phyloP scores from a whole-genome alignment of 2,797 vertebrate species.

The Podarcis siculus region DNA sequence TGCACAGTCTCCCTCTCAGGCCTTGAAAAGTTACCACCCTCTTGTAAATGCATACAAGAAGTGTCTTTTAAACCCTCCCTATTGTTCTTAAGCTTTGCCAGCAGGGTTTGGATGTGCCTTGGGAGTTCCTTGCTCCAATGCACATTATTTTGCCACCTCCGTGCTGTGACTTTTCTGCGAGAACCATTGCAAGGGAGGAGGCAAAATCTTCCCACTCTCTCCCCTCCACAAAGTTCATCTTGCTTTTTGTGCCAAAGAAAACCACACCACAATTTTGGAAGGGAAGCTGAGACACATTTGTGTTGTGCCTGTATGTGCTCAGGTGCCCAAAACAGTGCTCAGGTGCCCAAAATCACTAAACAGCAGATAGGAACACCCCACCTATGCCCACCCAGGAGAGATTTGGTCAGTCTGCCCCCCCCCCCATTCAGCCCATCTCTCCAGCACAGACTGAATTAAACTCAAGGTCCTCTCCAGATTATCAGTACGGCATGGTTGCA shows the following conservation, averaged over 20 bases:
- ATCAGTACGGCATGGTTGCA: too few species aligned
- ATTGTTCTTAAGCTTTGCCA: not conserved
- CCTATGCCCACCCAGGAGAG: not conserved
- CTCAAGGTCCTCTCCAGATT: too few species aligned
- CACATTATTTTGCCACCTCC: not conserved
- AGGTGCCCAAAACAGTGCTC: not conserved
- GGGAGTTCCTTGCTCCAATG: not conserved
- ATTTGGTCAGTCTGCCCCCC: not conserved
- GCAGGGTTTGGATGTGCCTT: not conserved
- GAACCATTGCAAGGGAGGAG: not conserved
- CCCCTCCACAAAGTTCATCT: not conserved
- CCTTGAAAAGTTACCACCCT: not conserved
- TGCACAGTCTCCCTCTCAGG: too few species aligned
- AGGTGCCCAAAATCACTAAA: too few species aligned
- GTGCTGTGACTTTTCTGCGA: not conserved
- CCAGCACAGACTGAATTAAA: not conserved
- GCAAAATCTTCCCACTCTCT: not conserved
- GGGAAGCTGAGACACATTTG: not conserved
- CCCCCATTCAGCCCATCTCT: not conserved
- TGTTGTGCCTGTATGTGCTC: not conserved
- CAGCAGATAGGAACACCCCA: not conserved
- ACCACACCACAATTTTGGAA: not conserved
- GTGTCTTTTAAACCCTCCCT: not conserved
- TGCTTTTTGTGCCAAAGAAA: not conserved
- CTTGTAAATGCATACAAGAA: accelerated